Base-by-base conservation (phyloP, 2,797 vertebrate species). In the Oryzias dopingdopingensis region DNA sequence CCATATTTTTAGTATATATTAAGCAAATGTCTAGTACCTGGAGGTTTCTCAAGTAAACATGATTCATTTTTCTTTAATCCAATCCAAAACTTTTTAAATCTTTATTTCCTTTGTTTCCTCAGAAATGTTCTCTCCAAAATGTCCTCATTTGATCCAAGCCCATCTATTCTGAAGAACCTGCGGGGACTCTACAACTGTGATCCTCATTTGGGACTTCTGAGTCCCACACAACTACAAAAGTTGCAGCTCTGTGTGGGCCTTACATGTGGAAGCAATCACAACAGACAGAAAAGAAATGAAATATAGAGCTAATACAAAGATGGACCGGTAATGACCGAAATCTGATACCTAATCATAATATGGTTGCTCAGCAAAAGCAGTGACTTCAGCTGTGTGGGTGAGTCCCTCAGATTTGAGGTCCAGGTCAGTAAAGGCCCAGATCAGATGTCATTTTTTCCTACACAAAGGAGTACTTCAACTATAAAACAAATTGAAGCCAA, bases 271-370 rank as follows among this genome's bases (percentile, higher is more conserved):
- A 86, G 59, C 72, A 79, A 81, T 89, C 67, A 78, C 49, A 42
- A 59, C 52, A 63, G 57, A 59, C 16, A 73, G 41, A 80, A 56
- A 83, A 81, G 47, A 82, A 87, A 81, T 82, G 56, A 80, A 76
- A 81, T 75, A 76, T 44, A 67, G 55, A 72, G 59, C 59, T 72
- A 76, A 78, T 66, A 82, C n/a, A 69, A 45, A 66, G 68, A 66
- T 68, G 76, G 62, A 76, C 76, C 63, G 53, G 67, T 77, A 82
- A 86, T 77, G 68, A 59, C 46, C 1, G 0, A 56, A 60, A 77
- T 84, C 72, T 80, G 48, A 76, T 84, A 65, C 82, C 74, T 50
- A 84, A 86, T 82, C 77, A 77, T 84, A 90, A 86, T 79, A 83
- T 57, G 59, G 56, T 77, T 61, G 74, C 56, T 64, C 65, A 74